Evolutionary conservation across 2,113 vertebrate species (phyloP).

Genomic region (Asarcornis scutulata): DNA sequence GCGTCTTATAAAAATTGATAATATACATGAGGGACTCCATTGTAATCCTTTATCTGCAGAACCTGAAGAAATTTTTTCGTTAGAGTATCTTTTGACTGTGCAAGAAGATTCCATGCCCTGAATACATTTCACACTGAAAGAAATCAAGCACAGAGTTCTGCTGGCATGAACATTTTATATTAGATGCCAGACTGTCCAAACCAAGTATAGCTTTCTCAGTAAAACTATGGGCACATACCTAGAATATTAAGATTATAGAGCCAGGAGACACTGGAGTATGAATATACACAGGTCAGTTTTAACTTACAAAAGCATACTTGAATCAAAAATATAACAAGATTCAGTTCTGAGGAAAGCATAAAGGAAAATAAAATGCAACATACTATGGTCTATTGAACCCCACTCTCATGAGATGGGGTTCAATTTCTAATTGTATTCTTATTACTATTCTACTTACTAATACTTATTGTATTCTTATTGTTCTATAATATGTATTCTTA

Average conservation of each 20-base stretch:
- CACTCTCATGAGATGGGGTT: background rate
- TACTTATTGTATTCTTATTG: too few relatives aligned
- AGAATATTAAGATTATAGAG: background rate
- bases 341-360: background rate
- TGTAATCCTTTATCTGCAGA: slow-evolving; percentile 23
- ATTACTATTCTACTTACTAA: too few relatives aligned
- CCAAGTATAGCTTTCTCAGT: background rate
- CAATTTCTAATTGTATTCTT: background rate
- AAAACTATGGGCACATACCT: background rate
- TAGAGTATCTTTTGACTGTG: background rate
- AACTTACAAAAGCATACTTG: background rate
- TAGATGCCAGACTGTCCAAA: background rate
- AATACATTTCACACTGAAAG: background rate
- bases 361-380: background rate
- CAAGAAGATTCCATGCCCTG: slow-evolving; percentile 16
- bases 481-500: too few relatives aligned
- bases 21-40: background rate
- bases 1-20: background rate
- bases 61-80: slow-evolving; percentile 19
- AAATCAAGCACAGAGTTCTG: slow-evolving; percentile 18
- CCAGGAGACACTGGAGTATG: background rate
- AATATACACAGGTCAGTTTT: background rate
- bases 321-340: slow-evolving; percentile 2
- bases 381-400: background rate
- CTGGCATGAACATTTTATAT: background rate